Conservation (phyloP, 2,888 invertebrate genomes). For the Zele albiditarsus region DNA sequence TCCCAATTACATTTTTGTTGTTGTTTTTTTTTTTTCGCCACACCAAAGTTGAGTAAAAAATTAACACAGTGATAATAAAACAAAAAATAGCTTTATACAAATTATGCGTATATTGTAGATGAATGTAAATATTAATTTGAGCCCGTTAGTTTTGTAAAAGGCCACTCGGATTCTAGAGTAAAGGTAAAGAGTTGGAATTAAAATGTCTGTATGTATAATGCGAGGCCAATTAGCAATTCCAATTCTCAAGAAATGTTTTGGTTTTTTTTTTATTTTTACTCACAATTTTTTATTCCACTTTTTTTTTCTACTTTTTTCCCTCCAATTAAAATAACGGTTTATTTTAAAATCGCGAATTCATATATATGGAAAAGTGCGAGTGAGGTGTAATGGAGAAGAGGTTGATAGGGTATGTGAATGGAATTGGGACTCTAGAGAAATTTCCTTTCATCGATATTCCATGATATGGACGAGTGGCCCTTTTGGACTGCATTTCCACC, state of each 20-base stretch:
- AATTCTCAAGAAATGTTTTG: neutral
- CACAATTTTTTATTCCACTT: neutral
- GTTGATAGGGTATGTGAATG: neutral
- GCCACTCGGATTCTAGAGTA: too few species aligned
- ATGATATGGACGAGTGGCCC: slow-evolving; percentile 32
- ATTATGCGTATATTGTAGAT: too few species aligned
- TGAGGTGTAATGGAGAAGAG: neutral
- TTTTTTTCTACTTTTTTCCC: neutral
- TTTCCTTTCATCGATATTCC: slow-evolving; percentile 43
- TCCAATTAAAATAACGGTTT: neutral
- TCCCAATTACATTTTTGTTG: too few species aligned
- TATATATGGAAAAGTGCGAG: neutral
- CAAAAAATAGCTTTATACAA: too few species aligned
- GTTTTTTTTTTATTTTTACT: neutral
- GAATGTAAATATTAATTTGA: too few species aligned
- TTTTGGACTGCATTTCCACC: slow-evolving; percentile 24
- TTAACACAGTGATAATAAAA: too few species aligned
- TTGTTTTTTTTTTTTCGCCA: too few species aligned
- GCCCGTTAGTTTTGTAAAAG: too few species aligned
- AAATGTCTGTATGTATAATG: neutral
- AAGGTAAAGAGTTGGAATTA: neutral
- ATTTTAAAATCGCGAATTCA: neutral
- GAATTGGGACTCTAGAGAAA: slow-evolving; percentile 24
- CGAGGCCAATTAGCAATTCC: neutral
- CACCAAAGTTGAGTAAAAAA: too few species aligned